Conservation (phyloP, 2,888 invertebrate genomes). For the Calameuta filiformis region DNA sequence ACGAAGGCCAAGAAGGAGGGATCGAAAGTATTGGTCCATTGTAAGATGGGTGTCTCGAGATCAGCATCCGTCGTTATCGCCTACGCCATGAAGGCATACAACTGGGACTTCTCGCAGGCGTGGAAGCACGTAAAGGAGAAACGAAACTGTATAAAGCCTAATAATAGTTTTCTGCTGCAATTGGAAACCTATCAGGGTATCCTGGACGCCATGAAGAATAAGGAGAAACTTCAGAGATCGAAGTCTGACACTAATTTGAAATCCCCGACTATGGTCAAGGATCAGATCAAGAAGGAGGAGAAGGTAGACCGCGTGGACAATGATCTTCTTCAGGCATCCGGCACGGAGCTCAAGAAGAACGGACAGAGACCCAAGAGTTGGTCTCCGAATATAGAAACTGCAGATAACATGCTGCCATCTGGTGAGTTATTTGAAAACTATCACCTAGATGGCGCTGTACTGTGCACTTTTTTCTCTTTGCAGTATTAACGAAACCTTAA, state of each 20-base stretch:
- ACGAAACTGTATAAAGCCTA: constrained; percentile 95
- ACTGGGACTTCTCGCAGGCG: constrained; percentile 92
- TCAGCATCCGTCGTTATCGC: constrained; percentile 98
- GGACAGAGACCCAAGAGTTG: constrained; percentile 75
- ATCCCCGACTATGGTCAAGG: constrained; percentile 71
- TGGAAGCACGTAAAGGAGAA: constrained; percentile 90
- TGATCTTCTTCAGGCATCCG: constrained; percentile 44
- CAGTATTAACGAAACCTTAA: background rate
- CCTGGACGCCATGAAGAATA: constrained; percentile 95
- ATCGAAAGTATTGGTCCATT: constrained; percentile 96
- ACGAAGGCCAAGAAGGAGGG: constrained; percentile 89
- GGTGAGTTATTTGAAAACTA: constrained; percentile 36
- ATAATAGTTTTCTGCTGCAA: constrained; percentile 93
- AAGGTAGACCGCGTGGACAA: constrained; percentile 34
- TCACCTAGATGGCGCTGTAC: background rate
- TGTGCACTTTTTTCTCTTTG: constrained; percentile 20
- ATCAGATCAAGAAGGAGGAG: constrained; percentile 53
- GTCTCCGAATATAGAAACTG: constrained; percentile 77
- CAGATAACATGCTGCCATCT: constrained; percentile 70
- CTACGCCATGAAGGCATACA: constrained; percentile 97
- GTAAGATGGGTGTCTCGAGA: constrained; percentile 99
- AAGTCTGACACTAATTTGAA: constrained; percentile 93
- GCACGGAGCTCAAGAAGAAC: constrained; percentile 53
- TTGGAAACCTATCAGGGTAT: constrained; percentile 97
- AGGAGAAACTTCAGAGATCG: constrained; percentile 90